These are phyloP conservation scores for Sicus ferrugineus DNA, from an alignment of 2,888 invertebrate genomes.

Conservation along the genomic window DNA sequence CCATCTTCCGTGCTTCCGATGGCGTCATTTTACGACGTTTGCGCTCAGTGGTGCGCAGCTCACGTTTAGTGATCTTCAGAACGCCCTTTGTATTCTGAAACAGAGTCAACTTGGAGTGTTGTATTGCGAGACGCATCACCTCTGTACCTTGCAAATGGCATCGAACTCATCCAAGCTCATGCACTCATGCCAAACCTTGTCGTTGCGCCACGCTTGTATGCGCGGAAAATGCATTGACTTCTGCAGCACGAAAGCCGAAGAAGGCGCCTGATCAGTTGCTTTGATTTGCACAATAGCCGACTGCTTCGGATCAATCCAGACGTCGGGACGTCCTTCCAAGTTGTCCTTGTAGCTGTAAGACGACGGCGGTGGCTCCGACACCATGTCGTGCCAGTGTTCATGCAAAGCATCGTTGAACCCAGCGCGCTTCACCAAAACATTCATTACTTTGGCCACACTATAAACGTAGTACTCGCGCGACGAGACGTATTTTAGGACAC, in stretches of 20 bases:
- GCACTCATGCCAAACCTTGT: constrained; percentile 83
- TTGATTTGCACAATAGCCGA: constrained; percentile 75
- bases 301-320: constrained; percentile 83
- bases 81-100: constrained; percentile 57
- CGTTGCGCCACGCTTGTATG: constrained; percentile 77
- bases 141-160: constrained; percentile 67
- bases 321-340: constrained; percentile 70
- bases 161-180: constrained; percentile 77
- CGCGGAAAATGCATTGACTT: constrained; percentile 90
- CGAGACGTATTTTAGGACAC: constrained; percentile 67
- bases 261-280: constrained; percentile 83
- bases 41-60: constrained; percentile 58
- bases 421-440: constrained; percentile 64
- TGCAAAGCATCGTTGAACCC: constrained; percentile 70
- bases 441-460: constrained; percentile 69
- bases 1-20: constrained; percentile 47
- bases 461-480: constrained; percentile 50
- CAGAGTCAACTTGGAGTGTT: not conserved
- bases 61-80: constrained; percentile 69
- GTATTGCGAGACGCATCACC: not conserved
- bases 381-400: constrained; percentile 66
- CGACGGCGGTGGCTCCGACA: constrained; percentile 51
- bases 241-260: constrained; percentile 72
- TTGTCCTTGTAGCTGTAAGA: constrained; percentile 68
- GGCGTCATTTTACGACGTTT: constrained; percentile 50